Percentiles rank a stretch among this genome's conserved stretches.
phyloP scores from a whole-genome alignment of 2,888 invertebrate genomes.

The Hydropsyche betteni region DNA sequence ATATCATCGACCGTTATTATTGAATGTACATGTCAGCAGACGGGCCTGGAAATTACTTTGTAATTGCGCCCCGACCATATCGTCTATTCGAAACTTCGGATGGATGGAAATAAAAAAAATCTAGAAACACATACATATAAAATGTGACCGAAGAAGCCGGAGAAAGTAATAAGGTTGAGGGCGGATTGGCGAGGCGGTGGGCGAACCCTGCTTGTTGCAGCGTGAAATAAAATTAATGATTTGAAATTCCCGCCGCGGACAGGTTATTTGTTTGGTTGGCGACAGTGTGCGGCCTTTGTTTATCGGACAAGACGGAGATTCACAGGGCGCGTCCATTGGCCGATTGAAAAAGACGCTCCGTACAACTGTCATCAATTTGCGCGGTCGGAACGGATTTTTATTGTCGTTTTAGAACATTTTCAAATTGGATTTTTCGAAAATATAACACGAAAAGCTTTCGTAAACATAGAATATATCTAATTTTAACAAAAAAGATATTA shows the following conservation, averaged over 20 bases:
- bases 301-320: slow-evolving; percentile 42
- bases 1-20: not conserved
- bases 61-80: slow-evolving; percentile 49
- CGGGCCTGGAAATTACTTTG: slow-evolving; percentile 49
- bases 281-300: slow-evolving; percentile 49
- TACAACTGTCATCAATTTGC: too few relatives aligned
- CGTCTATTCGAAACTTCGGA: slow-evolving; percentile 41
- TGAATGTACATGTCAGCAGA: slow-evolving; percentile 28
- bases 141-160: slow-evolving; percentile 24
- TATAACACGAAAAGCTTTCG: too few relatives aligned
- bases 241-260: slow-evolving; percentile 48
- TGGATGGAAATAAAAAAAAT: slow-evolving; percentile 36
- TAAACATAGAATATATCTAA: too few relatives aligned
- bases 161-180: slow-evolving; percentile 43
- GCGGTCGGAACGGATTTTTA: too few relatives aligned
- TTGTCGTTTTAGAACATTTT: too few relatives aligned
- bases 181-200: slow-evolving; percentile 12
- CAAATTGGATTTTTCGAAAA: too few relatives aligned
- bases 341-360: slow-evolving; percentile 18
- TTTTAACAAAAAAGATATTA: too few relatives aligned
- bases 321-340: slow-evolving; percentile 16
- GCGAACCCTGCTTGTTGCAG: slow-evolving; percentile 43
- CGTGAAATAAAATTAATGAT: slow-evolving; percentile 52
- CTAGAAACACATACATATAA: not conserved
- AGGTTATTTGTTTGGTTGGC: slow-evolving; percentile 51